phyloP scores from a whole-genome alignment of 2,113 vertebrate genomes.

The Tetraodon nigroviridis region DNA sequence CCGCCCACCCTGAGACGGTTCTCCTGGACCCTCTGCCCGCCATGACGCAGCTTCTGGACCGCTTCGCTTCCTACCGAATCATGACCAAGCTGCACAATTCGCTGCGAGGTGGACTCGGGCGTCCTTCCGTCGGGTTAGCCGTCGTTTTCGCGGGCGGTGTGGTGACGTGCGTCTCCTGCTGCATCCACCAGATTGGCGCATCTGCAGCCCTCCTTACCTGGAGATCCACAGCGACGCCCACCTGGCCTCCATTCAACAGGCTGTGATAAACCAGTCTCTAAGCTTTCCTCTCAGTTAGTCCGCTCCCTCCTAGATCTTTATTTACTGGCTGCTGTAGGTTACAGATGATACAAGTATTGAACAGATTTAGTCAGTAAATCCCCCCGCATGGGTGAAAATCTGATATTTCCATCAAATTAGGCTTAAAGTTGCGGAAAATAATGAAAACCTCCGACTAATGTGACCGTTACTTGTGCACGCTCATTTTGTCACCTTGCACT shows the following conservation, averaged over 20 bases:
- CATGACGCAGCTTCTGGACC: constrained; percentile 70
- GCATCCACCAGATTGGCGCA: constrained; percentile 49
- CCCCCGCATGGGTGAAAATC: no score
- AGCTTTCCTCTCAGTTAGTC: constrained; percentile 73
- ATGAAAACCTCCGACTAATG: no score
- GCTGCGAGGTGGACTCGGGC: constrained; percentile 53
- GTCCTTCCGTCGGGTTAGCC: neutral
- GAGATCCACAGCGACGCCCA: constrained; percentile 59
- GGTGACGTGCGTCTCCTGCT: neutral
- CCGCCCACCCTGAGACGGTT: constrained; percentile 61
- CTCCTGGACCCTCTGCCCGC: constrained; percentile 73
- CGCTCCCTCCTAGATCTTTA: neutral
- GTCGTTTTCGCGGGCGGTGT: neutral
- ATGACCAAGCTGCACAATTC: constrained; percentile 68
- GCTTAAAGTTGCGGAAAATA: no score
- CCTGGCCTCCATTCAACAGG: constrained; percentile 46
- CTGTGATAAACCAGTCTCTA: constrained; percentile 43
- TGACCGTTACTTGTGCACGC: no score
- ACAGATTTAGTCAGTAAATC: no score
- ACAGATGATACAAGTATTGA: no score
- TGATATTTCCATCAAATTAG: no score
- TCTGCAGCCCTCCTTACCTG: constrained; percentile 72
- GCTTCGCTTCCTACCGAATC: constrained; percentile 70
- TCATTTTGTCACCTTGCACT: no score
- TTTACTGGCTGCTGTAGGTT: no score